Evolutionary conservation across 2,797 vertebrate species (phyloP), one percentile per base, ranked within the genome.

Genomic region (Moxostoma hubbsi): DNA sequence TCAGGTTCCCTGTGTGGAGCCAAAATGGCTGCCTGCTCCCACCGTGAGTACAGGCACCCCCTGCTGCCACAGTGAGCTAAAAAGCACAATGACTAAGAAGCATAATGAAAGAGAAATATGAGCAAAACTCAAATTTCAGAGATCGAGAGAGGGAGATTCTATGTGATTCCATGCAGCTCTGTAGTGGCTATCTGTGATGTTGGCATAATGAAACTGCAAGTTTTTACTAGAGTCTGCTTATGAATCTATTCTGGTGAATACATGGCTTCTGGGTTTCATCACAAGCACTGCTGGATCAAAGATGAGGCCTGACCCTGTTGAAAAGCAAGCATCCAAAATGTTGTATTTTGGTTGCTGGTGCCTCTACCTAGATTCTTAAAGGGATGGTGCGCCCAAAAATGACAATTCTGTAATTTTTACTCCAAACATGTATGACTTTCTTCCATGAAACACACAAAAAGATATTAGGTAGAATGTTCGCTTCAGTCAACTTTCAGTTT

Each of bases 21-120:
- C 90, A 92, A 92, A 91, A 93, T 92, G 91, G 90, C 90, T 89
- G 88, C 85, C 88, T 85, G 90, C 90, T 90, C 90, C 91, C 89
- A 90, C 79, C 84, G 90, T 86, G 89, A 91, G 86, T 85, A 84
- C 87, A 89, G 88, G 85, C 61, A 6, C 75, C 84, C 83, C 82
- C 81, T 65, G 53, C 45, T 83, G 83, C 69, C 79, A 76, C 83
- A 79, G 85, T 72, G 80, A 85, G 87, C 87, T 88, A 82, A 81
- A 85, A 82, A 83, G 77, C 72, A 82, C 81, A 78, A 82, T 78
- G 84, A 81, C 75, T 86, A 77, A 81, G 72, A 80, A 77, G 78
- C 73, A 71, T 83, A 86, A 85, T 88, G 73, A 86, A 84, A 84
- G 63, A 73, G 73, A 75, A 80, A 83, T 81, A 84, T 71, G 81